Conservation (phyloP, 2,113 vertebrate species). For the Heterocephalus glaber region DNA sequence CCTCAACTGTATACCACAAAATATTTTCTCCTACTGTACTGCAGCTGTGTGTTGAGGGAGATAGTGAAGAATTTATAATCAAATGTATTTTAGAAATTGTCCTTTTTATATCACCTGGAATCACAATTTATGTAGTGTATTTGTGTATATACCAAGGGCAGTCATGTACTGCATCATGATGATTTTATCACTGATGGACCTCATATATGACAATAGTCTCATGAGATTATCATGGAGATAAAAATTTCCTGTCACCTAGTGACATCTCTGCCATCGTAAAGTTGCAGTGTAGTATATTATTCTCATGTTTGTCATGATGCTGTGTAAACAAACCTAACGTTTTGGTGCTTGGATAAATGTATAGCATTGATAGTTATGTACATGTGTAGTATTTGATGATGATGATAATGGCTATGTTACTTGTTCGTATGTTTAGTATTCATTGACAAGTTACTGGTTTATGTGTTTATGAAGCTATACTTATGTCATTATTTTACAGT, state of each 20-base stretch:
- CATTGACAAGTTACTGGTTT: neutral
- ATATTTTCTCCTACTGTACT: neutral
- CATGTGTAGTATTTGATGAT: neutral
- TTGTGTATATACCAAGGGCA: neutral
- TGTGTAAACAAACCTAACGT: neutral
- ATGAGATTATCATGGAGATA: too few species aligned
- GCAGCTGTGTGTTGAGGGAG: fast-evolving
- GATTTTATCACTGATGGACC: neutral
- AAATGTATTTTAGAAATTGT: neutral
- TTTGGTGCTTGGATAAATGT: neutral
- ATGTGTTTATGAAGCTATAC: neutral
- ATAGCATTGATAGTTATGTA: neutral
- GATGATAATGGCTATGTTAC: neutral
- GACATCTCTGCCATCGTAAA: neutral
- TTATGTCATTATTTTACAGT: neutral
- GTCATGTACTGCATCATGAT: too few species aligned
- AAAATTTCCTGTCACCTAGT: neutral
- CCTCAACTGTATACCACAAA: neutral
- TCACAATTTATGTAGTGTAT: neutral
- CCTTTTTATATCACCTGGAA: neutral
- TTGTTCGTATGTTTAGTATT: too few species aligned
- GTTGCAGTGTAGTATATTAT: neutral
- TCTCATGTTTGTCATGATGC: too few species aligned
- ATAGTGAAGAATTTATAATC: neutral
- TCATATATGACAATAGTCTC: neutral